These are phyloP conservation scores for Catajapyx aquilonaris DNA, from an alignment of 1,140 invertebrate genomes.

Conservation along the genomic window DNA sequence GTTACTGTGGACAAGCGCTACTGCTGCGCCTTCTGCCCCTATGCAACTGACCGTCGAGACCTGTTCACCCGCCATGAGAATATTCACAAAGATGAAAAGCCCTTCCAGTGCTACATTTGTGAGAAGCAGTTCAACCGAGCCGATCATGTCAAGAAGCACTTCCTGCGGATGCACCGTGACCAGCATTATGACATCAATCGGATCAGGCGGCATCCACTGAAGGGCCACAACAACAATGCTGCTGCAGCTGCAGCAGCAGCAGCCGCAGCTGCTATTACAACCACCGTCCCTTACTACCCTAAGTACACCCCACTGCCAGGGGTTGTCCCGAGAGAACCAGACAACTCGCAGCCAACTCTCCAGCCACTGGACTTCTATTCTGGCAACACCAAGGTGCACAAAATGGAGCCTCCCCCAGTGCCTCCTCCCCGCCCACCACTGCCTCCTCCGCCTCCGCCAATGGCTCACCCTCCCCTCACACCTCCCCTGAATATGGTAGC, in stretches of 20 bases:
- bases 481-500: conserved; percentile 13
- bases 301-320: conserved; percentile 1
- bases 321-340: background rate
- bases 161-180: conserved; percentile 70
- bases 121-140: conserved; percentile 79
- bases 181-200: conserved; percentile 63
- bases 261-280: conserved; percentile 7
- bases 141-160: conserved; percentile 90
- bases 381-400: background rate
- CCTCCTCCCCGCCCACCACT: conserved; percentile 1
- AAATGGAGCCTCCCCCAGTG: conserved; percentile 3
- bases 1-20: conserved; percentile 42
- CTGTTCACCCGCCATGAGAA: conserved; percentile 89
- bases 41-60: conserved; percentile 76
- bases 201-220: conserved; percentile 36
- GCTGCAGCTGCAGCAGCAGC: conserved; percentile 9
- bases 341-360: background rate
- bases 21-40: conserved; percentile 63
- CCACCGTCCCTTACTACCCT: background rate
- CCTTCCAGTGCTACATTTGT: conserved; percentile 79
- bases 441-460: conserved; percentile 7
- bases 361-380: background rate
- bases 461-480: conserved; percentile 13
- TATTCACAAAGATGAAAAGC: conserved; percentile 82
- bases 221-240: conserved; percentile 24